Conservation (phyloP, 2,113 vertebrate genomes). For the Pygathrix nemaeus region DNA sequence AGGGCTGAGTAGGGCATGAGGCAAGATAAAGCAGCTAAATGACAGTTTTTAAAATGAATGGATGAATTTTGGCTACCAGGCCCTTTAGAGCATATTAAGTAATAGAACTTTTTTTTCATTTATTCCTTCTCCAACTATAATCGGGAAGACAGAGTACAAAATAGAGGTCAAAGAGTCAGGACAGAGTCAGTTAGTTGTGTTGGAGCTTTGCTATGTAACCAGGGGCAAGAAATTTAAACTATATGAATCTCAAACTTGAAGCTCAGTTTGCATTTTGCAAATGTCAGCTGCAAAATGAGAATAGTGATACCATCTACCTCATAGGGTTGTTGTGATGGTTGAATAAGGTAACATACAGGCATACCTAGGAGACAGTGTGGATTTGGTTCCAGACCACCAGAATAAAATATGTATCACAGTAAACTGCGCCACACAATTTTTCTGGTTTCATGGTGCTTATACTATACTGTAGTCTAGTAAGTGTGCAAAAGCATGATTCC, state of each 20-base stretch:
- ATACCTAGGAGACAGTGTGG: no score
- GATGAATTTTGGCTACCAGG: neutral
- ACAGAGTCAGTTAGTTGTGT: neutral
- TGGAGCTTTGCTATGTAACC: neutral
- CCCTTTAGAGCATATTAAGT: neutral
- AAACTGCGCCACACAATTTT: no score
- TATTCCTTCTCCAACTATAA: conserved; percentile 21
- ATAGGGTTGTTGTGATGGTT: no score
- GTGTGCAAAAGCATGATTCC: no score
- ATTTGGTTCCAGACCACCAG: no score
- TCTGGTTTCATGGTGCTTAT: no score
- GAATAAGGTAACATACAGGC: no score
- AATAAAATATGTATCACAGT: no score
- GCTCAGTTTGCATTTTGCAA: neutral
- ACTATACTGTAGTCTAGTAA: no score
- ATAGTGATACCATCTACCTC: neutral
- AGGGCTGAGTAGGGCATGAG: neutral
- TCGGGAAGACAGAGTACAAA: neutral
- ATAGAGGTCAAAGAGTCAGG: neutral
- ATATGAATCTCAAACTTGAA: neutral
- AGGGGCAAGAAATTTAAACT: neutral
- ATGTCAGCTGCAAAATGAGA: neutral
- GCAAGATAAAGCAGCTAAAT: neutral
- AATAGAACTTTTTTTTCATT: neutral
- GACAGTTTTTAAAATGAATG: conserved; percentile 27